Conservation (phyloP, 2,797 vertebrate genomes). For the Coregonus ussuriensis region DNA sequence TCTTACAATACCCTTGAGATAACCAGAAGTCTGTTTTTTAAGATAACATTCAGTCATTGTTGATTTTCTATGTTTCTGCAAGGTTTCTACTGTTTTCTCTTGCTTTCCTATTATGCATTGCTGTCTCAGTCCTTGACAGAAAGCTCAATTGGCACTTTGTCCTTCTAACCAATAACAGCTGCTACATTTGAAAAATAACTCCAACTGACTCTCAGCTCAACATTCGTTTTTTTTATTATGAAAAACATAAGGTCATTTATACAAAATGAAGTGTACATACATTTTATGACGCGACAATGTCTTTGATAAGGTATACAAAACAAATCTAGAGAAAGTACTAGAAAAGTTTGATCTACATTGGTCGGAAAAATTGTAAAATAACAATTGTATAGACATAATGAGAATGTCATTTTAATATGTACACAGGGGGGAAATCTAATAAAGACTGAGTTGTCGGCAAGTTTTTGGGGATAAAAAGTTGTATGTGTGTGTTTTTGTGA, state of each 20-base stretch:
- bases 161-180: neutral
- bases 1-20: neutral
- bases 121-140: neutral
- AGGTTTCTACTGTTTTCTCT: neutral
- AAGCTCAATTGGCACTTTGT: slow-evolving; percentile 6
- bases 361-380: slow-evolving; percentile 32
- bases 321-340: slow-evolving; percentile 38
- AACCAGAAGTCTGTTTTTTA: neutral
- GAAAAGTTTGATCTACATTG: slow-evolving; percentile 29
- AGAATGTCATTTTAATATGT: slow-evolving; percentile 45
- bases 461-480: neutral
- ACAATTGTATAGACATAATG: slow-evolving; percentile 46
- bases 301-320: slow-evolving; percentile 36
- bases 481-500: neutral
- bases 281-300: slow-evolving; percentile 30
- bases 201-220: slow-evolving; percentile 30
- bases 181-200: slow-evolving; percentile 17
- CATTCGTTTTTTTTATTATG: slow-evolving; percentile 5
- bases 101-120: neutral
- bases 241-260: slow-evolving; percentile 24
- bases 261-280: slow-evolving; percentile 42
- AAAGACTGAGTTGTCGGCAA: slow-evolving; percentile 53
- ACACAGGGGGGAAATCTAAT: slow-evolving; percentile 52
- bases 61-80: neutral
- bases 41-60: slow-evolving; percentile 4